Evolutionary conservation across 2,797 vertebrate genomes (phyloP).

Genomic region (Protonibea diacanthus): DNA sequence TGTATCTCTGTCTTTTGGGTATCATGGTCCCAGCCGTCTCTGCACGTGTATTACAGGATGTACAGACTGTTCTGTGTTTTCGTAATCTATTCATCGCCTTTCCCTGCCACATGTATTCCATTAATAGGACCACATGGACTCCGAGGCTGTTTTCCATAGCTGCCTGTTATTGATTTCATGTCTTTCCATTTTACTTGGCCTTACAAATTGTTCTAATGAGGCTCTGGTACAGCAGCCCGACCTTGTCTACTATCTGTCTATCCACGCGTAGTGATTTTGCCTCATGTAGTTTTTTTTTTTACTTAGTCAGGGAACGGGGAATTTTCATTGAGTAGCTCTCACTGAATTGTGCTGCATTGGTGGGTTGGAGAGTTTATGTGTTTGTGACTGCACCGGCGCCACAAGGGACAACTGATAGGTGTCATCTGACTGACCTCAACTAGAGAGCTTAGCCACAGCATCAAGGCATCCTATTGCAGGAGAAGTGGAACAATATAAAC

Average conservation of each 20-base stretch:
- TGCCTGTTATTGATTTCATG: conserved; percentile 47
- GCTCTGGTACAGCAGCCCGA: conserved; percentile 11
- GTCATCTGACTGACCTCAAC: conserved; percentile 26
- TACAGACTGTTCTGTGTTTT: too few relatives aligned
- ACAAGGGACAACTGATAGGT: conserved; percentile 27
- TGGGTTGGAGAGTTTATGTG: conserved; percentile 5
- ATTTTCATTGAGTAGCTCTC: neutral
- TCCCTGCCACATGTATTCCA: conserved; percentile 5
- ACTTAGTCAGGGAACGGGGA: neutral
- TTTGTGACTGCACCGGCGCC: conserved; percentile 15
- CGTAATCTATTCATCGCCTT: neutral
- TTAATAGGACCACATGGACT: neutral
- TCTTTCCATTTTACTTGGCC: conserved; percentile 22
- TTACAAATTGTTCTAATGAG: conserved; percentile 51
- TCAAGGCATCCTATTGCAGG: neutral
- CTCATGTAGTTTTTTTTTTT: conserved; percentile 5
- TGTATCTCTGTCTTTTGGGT: too few relatives aligned
- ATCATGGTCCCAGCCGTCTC: too few relatives aligned
- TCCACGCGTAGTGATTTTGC: conserved; percentile 12
- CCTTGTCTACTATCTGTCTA: neutral
- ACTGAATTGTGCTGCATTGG: conserved; percentile 8
- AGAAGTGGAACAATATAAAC: neutral
- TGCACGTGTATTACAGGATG: too few relatives aligned
- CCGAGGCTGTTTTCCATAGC: conserved; percentile 12
- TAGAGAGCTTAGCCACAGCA: conserved; percentile 9